Conservation (phyloP, 2,797 vertebrate species). For the Crocodylus rhombifer region DNA sequence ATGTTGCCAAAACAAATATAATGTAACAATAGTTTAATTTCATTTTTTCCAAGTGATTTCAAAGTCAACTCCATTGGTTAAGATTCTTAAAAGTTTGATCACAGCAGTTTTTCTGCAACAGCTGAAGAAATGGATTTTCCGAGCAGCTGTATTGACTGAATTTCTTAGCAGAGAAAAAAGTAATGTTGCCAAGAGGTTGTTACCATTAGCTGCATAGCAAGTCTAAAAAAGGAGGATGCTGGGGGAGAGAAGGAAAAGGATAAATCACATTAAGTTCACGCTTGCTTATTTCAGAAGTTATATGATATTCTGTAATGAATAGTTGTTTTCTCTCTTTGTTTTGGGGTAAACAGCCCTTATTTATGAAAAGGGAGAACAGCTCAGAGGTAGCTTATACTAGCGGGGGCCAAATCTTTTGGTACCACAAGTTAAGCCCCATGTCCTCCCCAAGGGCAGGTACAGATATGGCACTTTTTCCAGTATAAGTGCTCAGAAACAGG, state of each 20-base stretch:
- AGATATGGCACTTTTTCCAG: too few species aligned
- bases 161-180: neutral
- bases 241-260: neutral
- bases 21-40: neutral
- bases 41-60: neutral
- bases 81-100: neutral
- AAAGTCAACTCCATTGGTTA: neutral
- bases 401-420: too few species aligned
- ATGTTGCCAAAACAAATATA: neutral
- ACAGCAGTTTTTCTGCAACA: slow-evolving; percentile 13
- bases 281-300: neutral
- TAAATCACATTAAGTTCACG: neutral
- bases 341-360: neutral
- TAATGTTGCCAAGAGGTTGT: slow-evolving; percentile 11
- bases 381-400: neutral
- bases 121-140: slow-evolving; percentile 28
- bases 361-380: neutral
- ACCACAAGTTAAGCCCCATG: too few species aligned
- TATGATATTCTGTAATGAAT: neutral
- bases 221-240: neutral
- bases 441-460: too few species aligned
- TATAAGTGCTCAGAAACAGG: too few species aligned
- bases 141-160: neutral
- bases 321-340: neutral
- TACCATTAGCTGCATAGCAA: neutral